Base-by-base conservation (phyloP, 2,888 invertebrate genomes). In the Lepidonotus clava region DNA sequence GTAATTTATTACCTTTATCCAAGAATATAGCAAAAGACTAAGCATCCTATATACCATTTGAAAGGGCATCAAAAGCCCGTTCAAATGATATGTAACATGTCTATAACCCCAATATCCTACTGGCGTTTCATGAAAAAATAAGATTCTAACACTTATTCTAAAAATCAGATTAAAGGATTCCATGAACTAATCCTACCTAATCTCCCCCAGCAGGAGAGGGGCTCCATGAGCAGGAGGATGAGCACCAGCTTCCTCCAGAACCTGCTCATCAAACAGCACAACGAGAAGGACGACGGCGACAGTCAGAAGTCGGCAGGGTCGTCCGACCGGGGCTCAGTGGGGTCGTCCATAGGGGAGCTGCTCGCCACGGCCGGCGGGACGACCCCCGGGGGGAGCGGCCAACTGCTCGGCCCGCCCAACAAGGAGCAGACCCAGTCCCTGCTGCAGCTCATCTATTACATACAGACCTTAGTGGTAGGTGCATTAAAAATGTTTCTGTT, bases 381-480 rank as follows among this genome's bases (percentile, higher is more conserved):
- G 11, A 51, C 51, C 11, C 51, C 51, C 11, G 46, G 41, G 21
- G 28, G 41, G 24, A 61, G 87, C 41, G 88, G 90, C 46, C 94
- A 95, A 21, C 94, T 95, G 11, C 91, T 95, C 83, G 91, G 95
- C 61, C 94, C 95, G 8, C 92, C 95, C 67, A 95, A 95, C 53
- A 94, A 95, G 89, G 96, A 96, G 91, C 96, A 96, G 91, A 96
- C 96, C 91, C 95, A 96, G 92, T 97, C 97, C 5, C 97, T 97
- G 67, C 95, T 97, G 85, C 96, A 97, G 92, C 95, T 98, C 85
- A 97, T 97, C 71, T 97, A 97, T 94, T 97, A 98, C 91, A 96
- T 98, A 77, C 97, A 98, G 94, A 97, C 97, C 34, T 95, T 98
- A 88, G 96, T 97, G 92, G 94, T 94, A 88, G 91, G 93, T 92